Evolutionary conservation across 2,797 vertebrate species (phyloP).

Genomic region (Thalassophryne amazonica): DNA sequence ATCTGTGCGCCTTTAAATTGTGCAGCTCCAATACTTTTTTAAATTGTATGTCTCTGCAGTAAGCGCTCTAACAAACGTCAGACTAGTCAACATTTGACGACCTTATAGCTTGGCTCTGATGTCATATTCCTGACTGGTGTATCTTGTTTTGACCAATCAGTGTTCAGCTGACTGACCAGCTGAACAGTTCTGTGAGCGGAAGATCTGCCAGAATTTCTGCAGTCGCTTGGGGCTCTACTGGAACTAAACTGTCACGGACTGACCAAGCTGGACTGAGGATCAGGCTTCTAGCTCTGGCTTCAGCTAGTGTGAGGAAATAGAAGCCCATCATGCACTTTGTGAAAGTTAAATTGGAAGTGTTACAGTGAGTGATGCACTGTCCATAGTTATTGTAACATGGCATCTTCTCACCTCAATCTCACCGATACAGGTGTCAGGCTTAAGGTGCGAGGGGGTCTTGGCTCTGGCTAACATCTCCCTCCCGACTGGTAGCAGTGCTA

Average conservation of each 20-base stretch:
- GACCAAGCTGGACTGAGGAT: slow-evolving; percentile 19
- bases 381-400: slow-evolving; percentile 28
- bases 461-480: slow-evolving; percentile 30
- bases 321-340: slow-evolving; percentile 8
- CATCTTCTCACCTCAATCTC: slow-evolving; percentile 45
- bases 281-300: slow-evolving; percentile 32
- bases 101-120: too few relatives aligned
- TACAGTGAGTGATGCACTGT: slow-evolving; percentile 16
- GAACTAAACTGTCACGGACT: slow-evolving; percentile 21
- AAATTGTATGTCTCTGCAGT: too few relatives aligned
- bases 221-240: slow-evolving; percentile 15
- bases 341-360: slow-evolving; percentile 15
- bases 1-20: too few relatives aligned
- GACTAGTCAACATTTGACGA: too few relatives aligned
- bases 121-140: not conserved
- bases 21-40: too few relatives aligned
- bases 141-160: slow-evolving; percentile 1
- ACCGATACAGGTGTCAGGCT: slow-evolving; percentile 37
- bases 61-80: too few relatives aligned
- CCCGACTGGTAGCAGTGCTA: too few relatives aligned
- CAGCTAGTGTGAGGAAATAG: slow-evolving; percentile 14
- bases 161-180: slow-evolving; percentile 6
- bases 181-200: slow-evolving; percentile 1
- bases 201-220: slow-evolving; percentile 3
- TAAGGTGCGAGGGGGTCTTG: slow-evolving; percentile 52